phyloP scores from a whole-genome alignment of 1,140 invertebrate species.

The Himalopsyche phryganea region DNA sequence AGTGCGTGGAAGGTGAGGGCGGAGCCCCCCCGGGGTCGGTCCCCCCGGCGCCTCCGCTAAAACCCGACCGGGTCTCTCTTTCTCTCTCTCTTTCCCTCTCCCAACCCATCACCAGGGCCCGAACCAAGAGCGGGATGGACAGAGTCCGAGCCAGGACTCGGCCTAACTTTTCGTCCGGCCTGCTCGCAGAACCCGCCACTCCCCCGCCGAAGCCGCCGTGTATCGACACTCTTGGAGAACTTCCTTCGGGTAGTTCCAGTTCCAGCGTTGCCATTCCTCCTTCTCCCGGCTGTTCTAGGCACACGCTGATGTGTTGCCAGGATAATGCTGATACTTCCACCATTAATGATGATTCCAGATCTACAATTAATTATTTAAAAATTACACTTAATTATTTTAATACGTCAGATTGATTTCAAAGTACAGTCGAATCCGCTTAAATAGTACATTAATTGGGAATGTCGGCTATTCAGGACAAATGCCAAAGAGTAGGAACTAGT shows the following conservation, averaged over 20 bases:
- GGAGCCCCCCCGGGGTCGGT: slow-evolving; percentile 45
- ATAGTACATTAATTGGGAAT: too few relatives aligned
- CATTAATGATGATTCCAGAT: slow-evolving; percentile 77
- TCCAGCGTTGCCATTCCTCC: slow-evolving; percentile 91
- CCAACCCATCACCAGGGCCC: slow-evolving; percentile 68
- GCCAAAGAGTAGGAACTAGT: too few relatives aligned
- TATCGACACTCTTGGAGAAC: slow-evolving; percentile 62
- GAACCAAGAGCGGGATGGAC: slow-evolving; percentile 83
- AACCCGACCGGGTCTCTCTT: slow-evolving; percentile 48
- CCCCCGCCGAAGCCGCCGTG: slow-evolving; percentile 35
- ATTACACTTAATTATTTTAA: slow-evolving; percentile 32
- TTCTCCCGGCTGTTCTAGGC: slow-evolving; percentile 88
- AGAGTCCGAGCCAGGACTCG: slow-evolving; percentile 86
- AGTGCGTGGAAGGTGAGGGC: slow-evolving; percentile 19
- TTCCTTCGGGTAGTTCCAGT: slow-evolving; percentile 75
- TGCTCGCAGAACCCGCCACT: background rate
- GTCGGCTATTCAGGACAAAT: too few relatives aligned
- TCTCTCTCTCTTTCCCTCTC: slow-evolving; percentile 33
- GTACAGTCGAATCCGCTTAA: too few relatives aligned
- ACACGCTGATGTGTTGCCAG: slow-evolving; percentile 83
- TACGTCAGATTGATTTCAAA: too few relatives aligned
- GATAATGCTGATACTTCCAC: slow-evolving; percentile 89
- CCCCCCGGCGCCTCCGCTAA: slow-evolving; percentile 50
- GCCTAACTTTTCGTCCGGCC: slow-evolving; percentile 60
- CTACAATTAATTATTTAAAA: slow-evolving; percentile 43